phyloP scores from a whole-genome alignment of 2,113 vertebrate genomes.

The Dermatemys mawii region DNA sequence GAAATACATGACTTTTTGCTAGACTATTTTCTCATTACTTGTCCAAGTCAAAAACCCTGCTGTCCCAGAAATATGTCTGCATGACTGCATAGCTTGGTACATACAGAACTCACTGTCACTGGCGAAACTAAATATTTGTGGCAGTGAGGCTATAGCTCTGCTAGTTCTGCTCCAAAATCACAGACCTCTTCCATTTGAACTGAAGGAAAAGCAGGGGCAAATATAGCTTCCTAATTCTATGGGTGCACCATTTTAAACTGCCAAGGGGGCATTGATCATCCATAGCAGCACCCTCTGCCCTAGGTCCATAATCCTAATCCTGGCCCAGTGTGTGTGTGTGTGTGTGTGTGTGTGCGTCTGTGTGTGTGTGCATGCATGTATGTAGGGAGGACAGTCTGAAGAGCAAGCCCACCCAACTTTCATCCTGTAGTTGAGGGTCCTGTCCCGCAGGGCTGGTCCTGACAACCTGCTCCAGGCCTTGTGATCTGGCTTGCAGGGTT shows the following conservation, averaged over 20 bases:
- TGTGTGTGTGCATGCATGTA: too few species aligned
- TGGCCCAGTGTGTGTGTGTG: too few species aligned
- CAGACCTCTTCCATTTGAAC: neutral
- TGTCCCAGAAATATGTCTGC: neutral
- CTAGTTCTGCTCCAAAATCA: neutral
- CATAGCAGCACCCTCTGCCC: neutral
- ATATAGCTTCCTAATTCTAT: neutral
- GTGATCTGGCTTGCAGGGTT: neutral
- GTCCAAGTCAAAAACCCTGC: neutral
- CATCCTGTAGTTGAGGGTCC: neutral
- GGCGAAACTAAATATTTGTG: neutral
- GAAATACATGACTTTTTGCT: conserved; percentile 31
- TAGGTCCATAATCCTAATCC: neutral
- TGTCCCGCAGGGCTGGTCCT: neutral
- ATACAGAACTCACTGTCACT: neutral
- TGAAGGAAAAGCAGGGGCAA: neutral
- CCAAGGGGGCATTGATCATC: neutral
- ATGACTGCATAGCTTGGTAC: neutral
- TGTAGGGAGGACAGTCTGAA: neutral
- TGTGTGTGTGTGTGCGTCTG: too few species aligned
- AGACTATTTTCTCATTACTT: conserved; percentile 34
- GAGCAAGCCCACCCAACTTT: neutral
- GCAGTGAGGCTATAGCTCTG: neutral
- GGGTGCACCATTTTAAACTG: neutral
- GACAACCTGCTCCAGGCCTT: neutral